A percentile compares a stretch with the other conserved stretches of the same genome.
phyloP scores from a whole-genome alignment of 1,140 invertebrate species.

The Drosophila punjabiensis region DNA sequence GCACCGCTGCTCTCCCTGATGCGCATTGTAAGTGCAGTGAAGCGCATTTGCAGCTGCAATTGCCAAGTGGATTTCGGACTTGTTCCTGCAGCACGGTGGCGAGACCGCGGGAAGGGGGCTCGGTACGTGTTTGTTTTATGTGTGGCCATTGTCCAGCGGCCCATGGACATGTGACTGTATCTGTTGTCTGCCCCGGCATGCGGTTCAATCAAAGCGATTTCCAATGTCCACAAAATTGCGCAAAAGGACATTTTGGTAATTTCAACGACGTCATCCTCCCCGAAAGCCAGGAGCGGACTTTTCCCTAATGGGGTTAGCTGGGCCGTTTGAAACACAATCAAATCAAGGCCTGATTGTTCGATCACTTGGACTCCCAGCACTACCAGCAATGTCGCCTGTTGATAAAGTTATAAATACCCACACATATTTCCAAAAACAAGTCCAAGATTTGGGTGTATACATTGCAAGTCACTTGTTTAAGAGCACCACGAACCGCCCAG shows the following conservation, averaged over 20 bases:
- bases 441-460: neutral
- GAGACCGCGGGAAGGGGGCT: constrained; percentile 14
- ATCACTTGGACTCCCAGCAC: neutral
- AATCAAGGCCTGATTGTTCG: neutral
- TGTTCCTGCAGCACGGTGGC: constrained; percentile 37
- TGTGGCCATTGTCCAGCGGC: constrained; percentile 75
- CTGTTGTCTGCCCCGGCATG: constrained; percentile 69
- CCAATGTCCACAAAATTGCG: constrained; percentile 83
- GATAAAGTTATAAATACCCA: neutral
- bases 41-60: constrained; percentile 80
- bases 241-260: constrained; percentile 84
- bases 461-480: neutral
- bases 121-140: constrained; percentile 76
- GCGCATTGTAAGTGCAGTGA: constrained; percentile 76
- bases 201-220: constrained; percentile 84
- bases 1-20: constrained; percentile 24
- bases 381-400: neutral
- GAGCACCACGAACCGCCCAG: neutral
- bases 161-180: constrained; percentile 46
- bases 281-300: constrained; percentile 28
- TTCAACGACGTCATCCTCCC: constrained; percentile 60
- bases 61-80: constrained; percentile 77
- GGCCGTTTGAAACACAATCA: neutral
- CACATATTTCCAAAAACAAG: neutral
- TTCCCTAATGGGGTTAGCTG: neutral